Base-by-base conservation (phyloP, 2,888 invertebrate genomes). In the Periphyllus acericola region DNA sequence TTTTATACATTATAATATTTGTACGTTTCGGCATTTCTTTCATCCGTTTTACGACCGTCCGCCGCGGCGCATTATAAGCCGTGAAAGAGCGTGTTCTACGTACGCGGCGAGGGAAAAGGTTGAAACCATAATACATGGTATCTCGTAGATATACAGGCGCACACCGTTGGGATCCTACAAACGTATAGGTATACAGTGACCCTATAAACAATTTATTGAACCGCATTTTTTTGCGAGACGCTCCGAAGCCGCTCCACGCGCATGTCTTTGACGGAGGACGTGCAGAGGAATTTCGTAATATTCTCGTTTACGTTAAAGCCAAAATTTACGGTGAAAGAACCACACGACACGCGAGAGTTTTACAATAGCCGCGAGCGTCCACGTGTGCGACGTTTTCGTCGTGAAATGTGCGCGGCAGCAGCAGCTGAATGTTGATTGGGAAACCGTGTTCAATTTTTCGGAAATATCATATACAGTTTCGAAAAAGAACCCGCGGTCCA, bases 121-220 rank as follows among this genome's bases (percentile, higher is more conserved):
- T 60, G n/a, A 80, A n/a, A 80, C 66, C 80, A 34, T 80, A 80
- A 34, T 46, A 60, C n/a, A n/a, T n/a, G 46, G 46, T 11, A 60
- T 25, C 60, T 60, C 21, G 60, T 60, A 1, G 14, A 3, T n/a
- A n/a, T n/a, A n/a, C n/a, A n/a, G 17, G 55, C 3, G 21, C 1
- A 5, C 25, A 17, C 19, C 34, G n/a, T 55, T 36, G 60, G 36
- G 36, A 36, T 55, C 79, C 36, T 78, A 52, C 14, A 14, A 46
- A 14, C 46, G 3, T 46, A 14, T n/a, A n/a, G n/a, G 46, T 46
- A 6, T 25, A 72, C 25, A 34, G 34, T 72, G 72, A 55, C 21
- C 34, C 83, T 34, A 55, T 83, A n/a, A n/a, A 84, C 75, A 76
- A 84, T 40, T 66, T 55, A 76, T 84, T 40, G 75, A 76, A 84